phyloP scores from a whole-genome alignment of 2,888 invertebrate species.

The Oscheius sp. region DNA sequence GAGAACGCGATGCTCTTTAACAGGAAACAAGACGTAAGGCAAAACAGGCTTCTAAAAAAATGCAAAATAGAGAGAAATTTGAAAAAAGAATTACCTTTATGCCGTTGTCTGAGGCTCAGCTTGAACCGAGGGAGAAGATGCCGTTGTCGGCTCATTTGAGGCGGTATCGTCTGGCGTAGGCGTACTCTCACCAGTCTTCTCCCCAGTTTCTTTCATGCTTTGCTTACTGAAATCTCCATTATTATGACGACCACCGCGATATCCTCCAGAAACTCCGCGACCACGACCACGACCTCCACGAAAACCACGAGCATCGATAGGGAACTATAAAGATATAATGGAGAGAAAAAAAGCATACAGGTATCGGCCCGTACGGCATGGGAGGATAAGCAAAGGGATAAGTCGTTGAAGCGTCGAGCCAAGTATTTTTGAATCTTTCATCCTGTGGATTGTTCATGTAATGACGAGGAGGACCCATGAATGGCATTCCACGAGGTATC shows the following conservation, averaged over 20 bases:
- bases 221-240: not conserved
- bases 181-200: not conserved
- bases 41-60: not conserved
- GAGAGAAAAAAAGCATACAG: constrained; percentile 6
- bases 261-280: not conserved
- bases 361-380: constrained; percentile 8
- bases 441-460: constrained; percentile 35
- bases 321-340: constrained; percentile 3
- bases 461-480: constrained; percentile 13
- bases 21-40: not conserved
- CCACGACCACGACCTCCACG: constrained; percentile 4
- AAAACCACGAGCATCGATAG: not conserved
- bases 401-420: constrained; percentile 52
- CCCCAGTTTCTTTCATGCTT: not conserved
- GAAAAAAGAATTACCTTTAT: constrained; percentile 2
- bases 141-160: not conserved
- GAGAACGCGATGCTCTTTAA: not conserved
- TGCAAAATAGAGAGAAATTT: not conserved
- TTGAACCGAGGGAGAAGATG: not conserved
- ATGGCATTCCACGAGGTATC: constrained; percentile 14
- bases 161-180: not conserved
- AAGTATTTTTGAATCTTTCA: constrained; percentile 51
- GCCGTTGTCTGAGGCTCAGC: constrained; percentile 9
- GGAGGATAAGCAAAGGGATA: constrained; percentile 17
- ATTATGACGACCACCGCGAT: constrained; percentile 3